Conservation (phyloP, 2,888 invertebrate genomes). For the Archaeoteleia sp. region DNA sequence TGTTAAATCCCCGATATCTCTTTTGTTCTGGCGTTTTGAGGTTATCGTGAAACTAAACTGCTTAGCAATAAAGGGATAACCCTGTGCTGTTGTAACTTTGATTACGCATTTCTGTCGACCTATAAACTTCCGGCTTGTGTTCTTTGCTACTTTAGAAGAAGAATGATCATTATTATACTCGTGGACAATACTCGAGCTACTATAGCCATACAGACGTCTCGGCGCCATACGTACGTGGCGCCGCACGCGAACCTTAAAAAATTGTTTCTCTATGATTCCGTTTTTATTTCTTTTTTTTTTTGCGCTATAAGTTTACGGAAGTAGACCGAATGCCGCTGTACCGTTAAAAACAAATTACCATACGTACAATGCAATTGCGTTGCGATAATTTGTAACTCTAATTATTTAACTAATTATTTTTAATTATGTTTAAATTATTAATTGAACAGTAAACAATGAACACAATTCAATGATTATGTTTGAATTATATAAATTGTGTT, state of each 20-base stretch:
- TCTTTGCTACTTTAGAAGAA: conserved; percentile 36
- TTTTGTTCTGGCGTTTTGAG: too few species aligned
- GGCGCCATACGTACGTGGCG: conserved; percentile 71
- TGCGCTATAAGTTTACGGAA: not conserved
- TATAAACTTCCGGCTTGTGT: conserved; percentile 32
- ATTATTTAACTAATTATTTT: too few species aligned
- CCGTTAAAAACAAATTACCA: not conserved
- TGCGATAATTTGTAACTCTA: not conserved
- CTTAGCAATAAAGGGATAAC: conserved; percentile 16
- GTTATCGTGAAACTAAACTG: too few species aligned
- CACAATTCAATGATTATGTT: too few species aligned
- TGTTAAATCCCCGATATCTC: too few species aligned
- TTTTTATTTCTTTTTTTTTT: conserved; percentile 8
- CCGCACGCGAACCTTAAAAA: conserved; percentile 72
- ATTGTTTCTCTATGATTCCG: conserved; percentile 29
- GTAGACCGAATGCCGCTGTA: not conserved
- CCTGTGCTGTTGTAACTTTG: conserved; percentile 14
- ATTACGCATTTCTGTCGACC: conserved; percentile 33
- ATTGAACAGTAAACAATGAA: too few species aligned
- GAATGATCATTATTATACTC: conserved; percentile 51
- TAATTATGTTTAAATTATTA: too few species aligned
- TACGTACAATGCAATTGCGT: not conserved
- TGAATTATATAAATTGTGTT: too few species aligned
- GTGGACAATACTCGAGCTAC: conserved; percentile 56
- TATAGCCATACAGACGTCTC: conserved; percentile 68